phyloP scores from a whole-genome alignment of 2,888 invertebrate species.

The Chesias legatella region DNA sequence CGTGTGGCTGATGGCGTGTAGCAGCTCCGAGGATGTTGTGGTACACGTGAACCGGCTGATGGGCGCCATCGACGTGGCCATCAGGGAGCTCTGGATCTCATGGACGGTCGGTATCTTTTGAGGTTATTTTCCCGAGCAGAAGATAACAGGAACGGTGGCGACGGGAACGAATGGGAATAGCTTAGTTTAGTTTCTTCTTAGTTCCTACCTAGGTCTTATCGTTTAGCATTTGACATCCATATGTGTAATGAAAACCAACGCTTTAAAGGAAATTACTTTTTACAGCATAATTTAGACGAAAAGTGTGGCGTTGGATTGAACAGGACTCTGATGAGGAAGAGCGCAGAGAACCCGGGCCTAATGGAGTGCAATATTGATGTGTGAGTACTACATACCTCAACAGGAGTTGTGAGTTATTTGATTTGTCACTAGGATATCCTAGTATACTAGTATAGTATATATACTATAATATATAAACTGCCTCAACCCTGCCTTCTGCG shows the following conservation, averaged over 20 bases:
- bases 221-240: too few species aligned
- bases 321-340: constrained; percentile 86
- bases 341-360: constrained; percentile 81
- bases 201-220: too few species aligned
- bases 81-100: constrained; percentile 65
- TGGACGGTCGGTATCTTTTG: constrained; percentile 58
- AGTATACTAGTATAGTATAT: too few species aligned
- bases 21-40: constrained; percentile 85
- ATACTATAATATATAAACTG: too few species aligned
- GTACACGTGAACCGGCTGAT: constrained; percentile 83
- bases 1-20: constrained; percentile 88
- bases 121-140: neutral
- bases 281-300: constrained; percentile 79
- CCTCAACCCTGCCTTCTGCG: too few species aligned
- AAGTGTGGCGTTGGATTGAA: constrained; percentile 82
- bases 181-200: too few species aligned
- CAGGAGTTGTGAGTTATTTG: too few species aligned
- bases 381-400: constrained; percentile 62
- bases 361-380: constrained; percentile 90
- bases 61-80: constrained; percentile 78
- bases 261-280: too few species aligned
- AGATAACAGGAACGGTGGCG: neutral
- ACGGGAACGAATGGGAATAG: too few species aligned
- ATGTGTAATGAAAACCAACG: too few species aligned
- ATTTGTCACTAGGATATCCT: too few species aligned